Evolutionary conservation across 1,140 invertebrate species (phyloP).

Genomic region (Trachymyrmex cornetzi): DNA sequence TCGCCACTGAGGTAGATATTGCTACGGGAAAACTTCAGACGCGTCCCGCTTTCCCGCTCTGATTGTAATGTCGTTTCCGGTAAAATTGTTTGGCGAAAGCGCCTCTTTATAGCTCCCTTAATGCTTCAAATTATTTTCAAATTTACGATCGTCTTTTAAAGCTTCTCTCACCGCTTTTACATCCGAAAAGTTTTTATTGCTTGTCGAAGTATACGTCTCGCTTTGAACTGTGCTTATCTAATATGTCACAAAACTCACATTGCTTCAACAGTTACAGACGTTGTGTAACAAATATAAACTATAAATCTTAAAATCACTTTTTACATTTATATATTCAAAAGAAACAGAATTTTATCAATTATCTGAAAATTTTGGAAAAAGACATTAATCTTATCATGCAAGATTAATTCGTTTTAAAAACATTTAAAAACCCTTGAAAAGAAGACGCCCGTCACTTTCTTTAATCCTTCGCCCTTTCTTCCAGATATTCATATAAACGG

Average conservation of each 20-base stretch:
- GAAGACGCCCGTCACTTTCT: not conserved
- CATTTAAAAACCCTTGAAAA: not conserved
- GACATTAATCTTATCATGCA: not conserved
- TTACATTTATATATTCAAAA: not conserved
- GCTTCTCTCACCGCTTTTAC: slow-evolving; percentile 37
- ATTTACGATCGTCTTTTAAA: slow-evolving; percentile 49
- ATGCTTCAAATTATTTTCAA: slow-evolving; percentile 55
- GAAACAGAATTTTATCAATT: not conserved
- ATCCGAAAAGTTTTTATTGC: slow-evolving; percentile 55
- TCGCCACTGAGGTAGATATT: slow-evolving; percentile 63
- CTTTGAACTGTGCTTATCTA: not conserved
- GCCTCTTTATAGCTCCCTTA: slow-evolving; percentile 56
- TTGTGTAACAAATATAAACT: not conserved
- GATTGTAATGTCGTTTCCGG: slow-evolving; percentile 63
- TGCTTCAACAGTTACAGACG: not conserved
- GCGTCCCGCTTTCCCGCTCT: not conserved
- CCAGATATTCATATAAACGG: not conserved
- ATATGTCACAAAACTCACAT: not conserved
- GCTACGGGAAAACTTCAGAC: slow-evolving; percentile 59
- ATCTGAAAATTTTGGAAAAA: not conserved
- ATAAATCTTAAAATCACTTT: not conserved
- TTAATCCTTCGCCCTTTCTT: not conserved
- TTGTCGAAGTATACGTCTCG: not conserved
- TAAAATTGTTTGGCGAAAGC: slow-evolving; percentile 61
- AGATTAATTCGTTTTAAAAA: slow-evolving; percentile 4